Evolutionary conservation across 2,888 invertebrate species (phyloP).

Genomic region (Mellilla xanthometata): DNA sequence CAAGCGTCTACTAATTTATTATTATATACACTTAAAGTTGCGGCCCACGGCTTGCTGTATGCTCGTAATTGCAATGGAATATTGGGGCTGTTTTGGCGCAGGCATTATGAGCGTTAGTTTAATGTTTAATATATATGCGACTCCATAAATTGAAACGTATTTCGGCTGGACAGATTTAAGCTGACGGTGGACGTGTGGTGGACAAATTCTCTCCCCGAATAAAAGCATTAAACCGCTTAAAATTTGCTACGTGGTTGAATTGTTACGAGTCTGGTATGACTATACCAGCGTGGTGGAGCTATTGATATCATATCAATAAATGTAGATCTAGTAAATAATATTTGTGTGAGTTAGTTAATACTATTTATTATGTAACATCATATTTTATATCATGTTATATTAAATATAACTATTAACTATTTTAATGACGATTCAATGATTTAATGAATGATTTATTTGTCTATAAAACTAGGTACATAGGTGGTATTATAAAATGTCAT

Average conservation of each 20-base stretch:
- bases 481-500: too few species aligned
- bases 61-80: conserved; percentile 20
- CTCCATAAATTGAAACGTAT: conserved; percentile 5
- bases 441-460: too few species aligned
- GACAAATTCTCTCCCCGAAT: background rate
- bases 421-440: too few species aligned
- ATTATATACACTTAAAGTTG: conserved; percentile 39
- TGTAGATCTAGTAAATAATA: too few species aligned
- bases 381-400: too few species aligned
- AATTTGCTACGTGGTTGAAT: background rate
- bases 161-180: background rate
- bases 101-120: conserved; percentile 14
- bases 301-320: too few species aligned
- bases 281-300: too few species aligned
- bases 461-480: too few species aligned
- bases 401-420: too few species aligned
- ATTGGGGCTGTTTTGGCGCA: conserved; percentile 14
- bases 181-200: background rate
- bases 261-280: too few species aligned
- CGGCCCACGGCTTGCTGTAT: conserved; percentile 23
- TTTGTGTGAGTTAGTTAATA: too few species aligned
- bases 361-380: too few species aligned
- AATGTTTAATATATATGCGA: conserved; percentile 18
- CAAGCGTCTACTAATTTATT: conserved; percentile 49
- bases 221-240: background rate